Conservation (phyloP, 2,888 invertebrate genomes). For the Homarus gammarus region DNA sequence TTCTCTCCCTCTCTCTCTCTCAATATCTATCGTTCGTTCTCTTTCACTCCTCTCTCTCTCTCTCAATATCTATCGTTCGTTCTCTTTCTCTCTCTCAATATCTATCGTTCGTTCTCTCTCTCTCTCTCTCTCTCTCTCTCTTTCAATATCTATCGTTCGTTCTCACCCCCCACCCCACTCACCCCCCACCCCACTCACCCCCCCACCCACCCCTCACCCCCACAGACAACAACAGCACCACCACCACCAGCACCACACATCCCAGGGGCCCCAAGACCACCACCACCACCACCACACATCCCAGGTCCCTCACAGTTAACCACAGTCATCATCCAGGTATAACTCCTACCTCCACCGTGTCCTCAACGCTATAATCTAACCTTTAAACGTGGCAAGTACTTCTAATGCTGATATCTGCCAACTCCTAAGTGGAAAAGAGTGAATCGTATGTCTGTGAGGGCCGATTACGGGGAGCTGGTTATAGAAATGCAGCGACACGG, state of each 20-base stretch:
- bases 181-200: too few species aligned
- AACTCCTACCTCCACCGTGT: constrained; percentile 30
- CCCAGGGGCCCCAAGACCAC: background rate
- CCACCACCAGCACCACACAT: too few species aligned
- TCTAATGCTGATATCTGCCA: constrained; percentile 36
- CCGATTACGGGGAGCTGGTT: constrained; percentile 44
- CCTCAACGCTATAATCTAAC: constrained; percentile 33
- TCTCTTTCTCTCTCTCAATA: too few species aligned
- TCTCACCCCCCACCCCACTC: too few species aligned
- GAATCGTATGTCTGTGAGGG: constrained; percentile 21
- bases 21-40: too few species aligned
- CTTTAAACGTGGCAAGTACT: constrained; percentile 39
- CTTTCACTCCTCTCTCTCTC: too few species aligned
- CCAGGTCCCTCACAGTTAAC: constrained; percentile 14
- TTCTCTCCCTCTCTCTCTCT: constrained; percentile 21
- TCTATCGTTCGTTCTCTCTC: too few species aligned
- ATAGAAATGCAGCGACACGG: constrained; percentile 25
- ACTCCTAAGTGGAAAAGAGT: constrained; percentile 47
- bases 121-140: too few species aligned
- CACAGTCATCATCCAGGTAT: constrained; percentile 33
- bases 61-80: too few species aligned
- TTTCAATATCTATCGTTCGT: too few species aligned
- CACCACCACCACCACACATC: background rate
- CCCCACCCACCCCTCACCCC: too few species aligned
- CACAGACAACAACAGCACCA: too few species aligned